phyloP scores from a whole-genome alignment of 2,113 vertebrate genomes.

The Falcunculus frontatus region DNA sequence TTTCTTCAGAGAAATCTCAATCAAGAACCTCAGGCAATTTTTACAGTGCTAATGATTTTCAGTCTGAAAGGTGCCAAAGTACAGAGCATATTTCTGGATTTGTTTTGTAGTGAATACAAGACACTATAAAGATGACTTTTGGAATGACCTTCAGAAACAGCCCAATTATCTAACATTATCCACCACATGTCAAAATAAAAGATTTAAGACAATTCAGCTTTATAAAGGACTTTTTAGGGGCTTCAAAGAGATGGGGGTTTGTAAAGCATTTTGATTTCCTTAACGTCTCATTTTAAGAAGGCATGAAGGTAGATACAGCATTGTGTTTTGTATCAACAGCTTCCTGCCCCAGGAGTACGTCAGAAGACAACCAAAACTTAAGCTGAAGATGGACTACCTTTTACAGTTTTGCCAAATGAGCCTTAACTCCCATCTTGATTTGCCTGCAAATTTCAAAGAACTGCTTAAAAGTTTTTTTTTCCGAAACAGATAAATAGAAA shows the following conservation, averaged over 20 bases:
- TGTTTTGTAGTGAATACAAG: neutral
- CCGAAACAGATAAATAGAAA: neutral
- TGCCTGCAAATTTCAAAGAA: neutral
- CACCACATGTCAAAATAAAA: neutral
- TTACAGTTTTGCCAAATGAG: neutral
- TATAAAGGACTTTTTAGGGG: neutral
- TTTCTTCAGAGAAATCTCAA: neutral
- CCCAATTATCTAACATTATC: rapidly evolving
- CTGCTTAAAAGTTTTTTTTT: neutral
- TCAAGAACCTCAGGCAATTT: neutral
- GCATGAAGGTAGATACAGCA: neutral
- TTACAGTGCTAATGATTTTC: neutral
- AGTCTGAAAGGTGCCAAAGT: neutral
- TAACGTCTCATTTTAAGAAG: neutral
- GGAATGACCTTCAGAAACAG: neutral
- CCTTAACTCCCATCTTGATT: neutral
- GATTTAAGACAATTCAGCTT: neutral
- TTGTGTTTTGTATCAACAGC: neutral
- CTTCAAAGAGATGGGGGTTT: neutral
- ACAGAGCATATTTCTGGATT: neutral
- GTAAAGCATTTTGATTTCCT: neutral
- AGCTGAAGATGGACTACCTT: neutral
- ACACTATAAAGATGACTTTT: neutral
- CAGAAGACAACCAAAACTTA: neutral
- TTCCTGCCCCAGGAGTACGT: neutral